Evolutionary conservation across 2,888 invertebrate genomes (phyloP), one percentile per base, ranked within the genome.

Genomic region (Eupeodes luniger): DNA sequence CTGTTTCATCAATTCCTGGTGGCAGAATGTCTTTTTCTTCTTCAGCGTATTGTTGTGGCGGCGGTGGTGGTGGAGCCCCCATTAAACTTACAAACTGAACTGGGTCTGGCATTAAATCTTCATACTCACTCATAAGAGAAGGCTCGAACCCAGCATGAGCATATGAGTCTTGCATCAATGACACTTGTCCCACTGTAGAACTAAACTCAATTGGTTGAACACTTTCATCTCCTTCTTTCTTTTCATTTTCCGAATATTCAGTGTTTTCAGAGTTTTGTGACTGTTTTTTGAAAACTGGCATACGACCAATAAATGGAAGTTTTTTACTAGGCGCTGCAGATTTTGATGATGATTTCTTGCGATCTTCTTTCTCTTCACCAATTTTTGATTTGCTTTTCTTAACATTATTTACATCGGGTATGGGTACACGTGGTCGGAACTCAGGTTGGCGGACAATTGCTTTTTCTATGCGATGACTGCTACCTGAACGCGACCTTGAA

Each of bases 241-340:
- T 84, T 19, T 88, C 84, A 34, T 16, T 59, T 59, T 72, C 72
- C 0, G 34, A 5, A 34, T 19, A 27, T 14, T 66, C 66, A 0
- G 61, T 9, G 9, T 69, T 88, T 55, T 87, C 82, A 14, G 64
- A 85, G 62, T 61, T 85, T 78, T 88, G 80, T 0, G 94, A 91
- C 44, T 94, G 94, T 75, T 95, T 95, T 83, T 95, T 95, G 34
- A 96, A 97, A 12, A 97, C 95, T 0, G 97, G 97, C 96, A 97
- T 96, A 92, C 97, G 95, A 89, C 97, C 98, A 89, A 97, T 97
- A 90, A 97, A 97, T 0, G 97, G 97, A 92, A 97, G 94, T 92
- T 97, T 97, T 87, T 96, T 96, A 89, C 96, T 95, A 49, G 77
- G 59, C 92, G 92, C 5, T 9, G 92, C 83, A 47, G 93, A 93